A percentile compares a stretch with the other conserved stretches of the same genome.
Conservation (phyloP, 1,140 invertebrate species). For the Heliconius melpomene region DNA sequence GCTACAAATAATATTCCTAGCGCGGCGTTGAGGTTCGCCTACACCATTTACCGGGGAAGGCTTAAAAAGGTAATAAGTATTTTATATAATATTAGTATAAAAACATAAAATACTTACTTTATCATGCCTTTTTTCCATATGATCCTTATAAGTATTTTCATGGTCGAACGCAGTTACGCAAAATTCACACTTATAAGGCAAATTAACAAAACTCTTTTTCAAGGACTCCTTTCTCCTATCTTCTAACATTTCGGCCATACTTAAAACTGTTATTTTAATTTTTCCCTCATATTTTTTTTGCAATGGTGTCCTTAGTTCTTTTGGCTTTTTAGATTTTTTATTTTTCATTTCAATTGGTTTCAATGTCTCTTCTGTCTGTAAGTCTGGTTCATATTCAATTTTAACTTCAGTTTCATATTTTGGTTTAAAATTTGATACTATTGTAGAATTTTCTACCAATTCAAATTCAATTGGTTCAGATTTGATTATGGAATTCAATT, state of each 20-base stretch:
- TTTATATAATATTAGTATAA: no score
- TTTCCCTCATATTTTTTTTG: slow-evolving; percentile 52
- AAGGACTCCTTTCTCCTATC: slow-evolving; percentile 50
- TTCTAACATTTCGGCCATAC: slow-evolving; percentile 52
- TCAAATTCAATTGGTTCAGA: slow-evolving; percentile 39
- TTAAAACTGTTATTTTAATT: slow-evolving; percentile 48
- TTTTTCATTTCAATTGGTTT: slow-evolving; percentile 42
- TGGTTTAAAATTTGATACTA: background rate
- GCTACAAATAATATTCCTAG: no score
- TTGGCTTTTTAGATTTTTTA: slow-evolving; percentile 35
- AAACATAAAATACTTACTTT: slow-evolving; percentile 42
- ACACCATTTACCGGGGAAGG: no score
- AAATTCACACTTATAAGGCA: slow-evolving; percentile 59
- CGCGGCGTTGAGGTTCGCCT: no score
- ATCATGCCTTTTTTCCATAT: slow-evolving; percentile 57
- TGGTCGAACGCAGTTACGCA: slow-evolving; percentile 63
- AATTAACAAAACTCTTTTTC: slow-evolving; percentile 50
- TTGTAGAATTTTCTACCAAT: background rate
- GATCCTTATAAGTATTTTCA: slow-evolving; percentile 49
- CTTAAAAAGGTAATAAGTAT: no score
- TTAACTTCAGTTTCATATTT: slow-evolving; percentile 53
- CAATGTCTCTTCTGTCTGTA: slow-evolving; percentile 40
- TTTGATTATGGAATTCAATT: slow-evolving; percentile 41
- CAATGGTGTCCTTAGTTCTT: slow-evolving; percentile 23
- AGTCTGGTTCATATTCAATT: slow-evolving; percentile 42